These are phyloP conservation scores for Drosophila mercatorum DNA, from an alignment of 2,888 invertebrate genomes.

Conservation along the genomic window DNA sequence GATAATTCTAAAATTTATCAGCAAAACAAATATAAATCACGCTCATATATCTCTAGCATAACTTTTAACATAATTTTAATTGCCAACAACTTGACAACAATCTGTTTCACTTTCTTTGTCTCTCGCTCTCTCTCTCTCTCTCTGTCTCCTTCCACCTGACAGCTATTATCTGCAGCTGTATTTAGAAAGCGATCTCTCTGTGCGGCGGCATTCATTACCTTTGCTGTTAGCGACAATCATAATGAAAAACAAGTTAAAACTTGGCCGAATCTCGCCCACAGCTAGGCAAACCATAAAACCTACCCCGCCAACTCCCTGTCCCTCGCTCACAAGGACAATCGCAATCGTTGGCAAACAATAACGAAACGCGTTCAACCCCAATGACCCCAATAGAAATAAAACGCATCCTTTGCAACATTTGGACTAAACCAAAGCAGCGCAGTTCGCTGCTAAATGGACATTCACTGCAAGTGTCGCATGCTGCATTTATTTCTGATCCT, in stretches of 20 bases:
- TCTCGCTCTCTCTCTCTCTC: no score
- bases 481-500: conserved; percentile 60
- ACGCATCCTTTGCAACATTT: conserved; percentile 64
- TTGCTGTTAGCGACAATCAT: conserved; percentile 44
- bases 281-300: conserved; percentile 1
- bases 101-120: background rate
- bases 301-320: background rate
- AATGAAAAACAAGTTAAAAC: conserved; percentile 39
- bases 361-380: conserved; percentile 62
- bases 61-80: conserved; percentile 24
- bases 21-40: background rate
- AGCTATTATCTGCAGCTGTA: conserved; percentile 40
- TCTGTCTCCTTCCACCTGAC: background rate
- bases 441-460: conserved; percentile 58
- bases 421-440: conserved; percentile 38
- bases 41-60: background rate
- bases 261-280: conserved; percentile 9
- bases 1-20: background rate
- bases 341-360: conserved; percentile 59
- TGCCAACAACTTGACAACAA: conserved; percentile 16
- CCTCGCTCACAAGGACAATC: conserved; percentile 21
- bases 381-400: conserved; percentile 77
- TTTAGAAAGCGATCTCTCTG: conserved; percentile 35
- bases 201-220: conserved; percentile 54
- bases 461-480: conserved; percentile 72